phyloP scores from a whole-genome alignment of 2,888 invertebrate species.

The Meganola albula region DNA sequence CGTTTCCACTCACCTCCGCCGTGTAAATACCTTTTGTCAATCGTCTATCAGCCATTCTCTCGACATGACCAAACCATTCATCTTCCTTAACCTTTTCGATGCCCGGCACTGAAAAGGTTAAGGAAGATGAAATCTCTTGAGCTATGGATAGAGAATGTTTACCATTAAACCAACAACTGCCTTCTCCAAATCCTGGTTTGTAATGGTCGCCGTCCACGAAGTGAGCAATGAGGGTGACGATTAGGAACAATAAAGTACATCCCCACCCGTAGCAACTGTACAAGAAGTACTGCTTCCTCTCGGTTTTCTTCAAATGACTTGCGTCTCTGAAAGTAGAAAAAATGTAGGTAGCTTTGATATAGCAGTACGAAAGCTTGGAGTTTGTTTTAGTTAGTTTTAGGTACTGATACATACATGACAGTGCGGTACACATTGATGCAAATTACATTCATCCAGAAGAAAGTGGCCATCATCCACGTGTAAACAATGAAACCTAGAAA shows the following conservation, averaged over 20 bases:
- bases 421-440: slow-evolving; percentile 82
- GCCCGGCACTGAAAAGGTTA: too few relatives aligned
- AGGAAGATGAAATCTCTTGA: not conserved
- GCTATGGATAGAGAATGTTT: slow-evolving; percentile 22
- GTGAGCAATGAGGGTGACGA: slow-evolving; percentile 72
- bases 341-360: not conserved
- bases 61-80: too few relatives aligned
- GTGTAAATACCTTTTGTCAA: too few relatives aligned
- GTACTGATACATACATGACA: slow-evolving; percentile 76
- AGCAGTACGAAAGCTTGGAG: not conserved
- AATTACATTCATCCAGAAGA: slow-evolving; percentile 84
- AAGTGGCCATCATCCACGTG: slow-evolving; percentile 81
- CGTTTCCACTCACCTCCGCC: too few relatives aligned
- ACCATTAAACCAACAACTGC: slow-evolving; percentile 82
- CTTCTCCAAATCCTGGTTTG: slow-evolving; percentile 77
- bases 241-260: slow-evolving; percentile 69
- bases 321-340: slow-evolving; percentile 44
- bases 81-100: too few relatives aligned
- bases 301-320: slow-evolving; percentile 58
- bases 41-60: too few relatives aligned
- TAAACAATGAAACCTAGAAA: slow-evolving; percentile 76
- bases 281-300: slow-evolving; percentile 68
- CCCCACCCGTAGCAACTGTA: slow-evolving; percentile 81
- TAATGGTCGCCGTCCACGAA: slow-evolving; percentile 70
- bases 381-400: not conserved